Conservation (phyloP, 2,888 invertebrate genomes). For the Adelognathus sp. region DNA sequence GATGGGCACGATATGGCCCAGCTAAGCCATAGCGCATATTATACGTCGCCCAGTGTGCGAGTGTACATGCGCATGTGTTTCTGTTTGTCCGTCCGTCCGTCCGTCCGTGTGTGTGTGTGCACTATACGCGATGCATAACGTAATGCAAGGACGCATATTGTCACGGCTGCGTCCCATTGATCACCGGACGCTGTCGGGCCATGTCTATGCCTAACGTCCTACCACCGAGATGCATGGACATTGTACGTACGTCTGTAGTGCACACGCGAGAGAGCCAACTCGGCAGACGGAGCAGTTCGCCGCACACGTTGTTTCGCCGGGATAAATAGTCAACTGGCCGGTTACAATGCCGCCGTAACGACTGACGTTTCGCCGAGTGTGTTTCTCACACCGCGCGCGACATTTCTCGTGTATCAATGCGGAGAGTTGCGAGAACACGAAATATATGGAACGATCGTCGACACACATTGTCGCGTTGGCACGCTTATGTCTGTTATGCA, state of each 20-base stretch:
- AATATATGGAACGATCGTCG: conserved; percentile 2
- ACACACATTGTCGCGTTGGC: conserved; percentile 6
- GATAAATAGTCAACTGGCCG: conserved; percentile 27
- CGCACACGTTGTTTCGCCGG: conserved; percentile 32
- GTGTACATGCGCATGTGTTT: too few species aligned
- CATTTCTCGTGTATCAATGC: background rate
- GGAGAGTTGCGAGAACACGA: background rate
- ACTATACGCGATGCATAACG: conserved; percentile 59
- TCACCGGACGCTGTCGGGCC: conserved; percentile 61
- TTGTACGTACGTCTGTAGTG: conserved; percentile 18
- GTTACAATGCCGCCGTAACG: background rate
- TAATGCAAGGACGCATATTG: conserved; percentile 66
- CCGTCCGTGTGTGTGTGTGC: conserved; percentile 34
- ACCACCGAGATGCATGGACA: conserved; percentile 19
- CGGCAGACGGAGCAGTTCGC: conserved; percentile 12
- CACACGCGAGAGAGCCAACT: conserved; percentile 19
- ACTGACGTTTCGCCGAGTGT: conserved; percentile 22
- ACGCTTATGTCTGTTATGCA: too few species aligned
- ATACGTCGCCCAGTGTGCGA: too few species aligned
- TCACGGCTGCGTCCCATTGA: conserved; percentile 64
- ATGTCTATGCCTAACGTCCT: conserved; percentile 42
- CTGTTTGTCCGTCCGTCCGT: too few species aligned
- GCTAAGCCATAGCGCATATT: background rate
- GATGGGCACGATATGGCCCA: conserved; percentile 25
- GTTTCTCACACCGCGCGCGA: background rate